These are phyloP conservation scores for Vollenhovia emeryi DNA, from an alignment of 1,140 invertebrate genomes.

Conservation along the genomic window DNA sequence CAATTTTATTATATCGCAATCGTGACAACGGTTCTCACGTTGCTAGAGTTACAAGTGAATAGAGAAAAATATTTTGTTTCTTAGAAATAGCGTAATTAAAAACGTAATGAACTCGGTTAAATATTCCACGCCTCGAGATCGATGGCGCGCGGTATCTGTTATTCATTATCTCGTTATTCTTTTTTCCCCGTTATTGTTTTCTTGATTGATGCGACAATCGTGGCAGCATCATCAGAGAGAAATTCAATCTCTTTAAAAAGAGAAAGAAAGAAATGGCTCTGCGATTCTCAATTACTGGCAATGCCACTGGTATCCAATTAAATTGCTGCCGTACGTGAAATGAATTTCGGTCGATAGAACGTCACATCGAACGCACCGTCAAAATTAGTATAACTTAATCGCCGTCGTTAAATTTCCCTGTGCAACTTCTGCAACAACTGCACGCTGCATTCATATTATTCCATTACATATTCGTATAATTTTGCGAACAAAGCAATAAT, in stretches of 20 bases:
- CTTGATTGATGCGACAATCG: constrained; percentile 22
- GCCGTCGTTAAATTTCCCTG: constrained; percentile 14
- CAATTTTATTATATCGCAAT: background rate
- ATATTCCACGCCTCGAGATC: background rate
- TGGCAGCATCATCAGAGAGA: constrained; percentile 15
- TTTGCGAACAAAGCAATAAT: background rate
- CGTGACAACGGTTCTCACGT: background rate
- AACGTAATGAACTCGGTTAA: background rate
- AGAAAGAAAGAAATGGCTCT: background rate
- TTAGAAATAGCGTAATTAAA: background rate
- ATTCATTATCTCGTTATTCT: constrained; percentile 5
- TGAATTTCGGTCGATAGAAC: constrained; percentile 6
- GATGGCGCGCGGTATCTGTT: background rate
- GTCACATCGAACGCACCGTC: background rate
- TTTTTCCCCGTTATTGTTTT: background rate
- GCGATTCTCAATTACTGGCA: constrained; percentile 19
- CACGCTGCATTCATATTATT: background rate
- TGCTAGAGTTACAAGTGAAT: background rate
- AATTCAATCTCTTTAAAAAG: constrained; percentile 28
- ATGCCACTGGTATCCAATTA: constrained; percentile 19
- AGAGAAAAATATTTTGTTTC: background rate
- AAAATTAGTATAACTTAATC: constrained; percentile 44
- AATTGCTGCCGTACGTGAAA: constrained; percentile 22
- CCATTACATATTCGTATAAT: background rate
- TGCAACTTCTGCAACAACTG: background rate